Base-by-base conservation (phyloP, 2,888 invertebrate species). In the Nephrocerus scutellatus region DNA sequence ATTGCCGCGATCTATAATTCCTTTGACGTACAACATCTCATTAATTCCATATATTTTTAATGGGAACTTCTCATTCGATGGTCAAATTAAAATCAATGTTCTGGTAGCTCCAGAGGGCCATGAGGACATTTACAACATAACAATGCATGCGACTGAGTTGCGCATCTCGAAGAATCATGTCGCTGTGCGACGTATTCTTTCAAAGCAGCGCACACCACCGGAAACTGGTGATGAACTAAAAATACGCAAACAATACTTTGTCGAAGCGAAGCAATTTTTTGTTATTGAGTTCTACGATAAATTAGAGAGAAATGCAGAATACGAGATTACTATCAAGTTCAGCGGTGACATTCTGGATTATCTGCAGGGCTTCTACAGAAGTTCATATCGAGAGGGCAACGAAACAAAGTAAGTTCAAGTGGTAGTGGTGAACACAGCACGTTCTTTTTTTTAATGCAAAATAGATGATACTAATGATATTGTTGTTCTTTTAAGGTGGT, bases 311-410 rank as follows among this genome's bases (percentile, higher is more conserved):
- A 80, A 79, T 10, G 68, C 71, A 30, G 73, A 75, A 46, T 89
- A 87, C 61, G 66, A 75, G 34, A 60, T 91, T 46, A 71, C 75
- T 48, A 78, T 89, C 44, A 74, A 75, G 31, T 91, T 80, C 57
- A 70, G 72, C 5, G 90, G 88, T 1, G 70, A 76, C 42, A 70
- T 90, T 34, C 82, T 82, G 55, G 84, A 87, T 57, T 74, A 80
- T 48, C 69, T 88, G 22, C 79, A 82, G 54, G 89, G 88, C 28
- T 87, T 89, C 65, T 89, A 88, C 59, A 74, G 85, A 51, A 87
- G 86, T 66, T 84, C 84, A 0, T 89, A 89, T 62, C 73, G 73
- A 50, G 75, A 76, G 47, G 74, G 74, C 45, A 80, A 80, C 50
- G 70, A 78, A 39, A 82, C 77, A 52, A 80, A 80, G 86, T 84